phyloP scores from a whole-genome alignment of 2,797 vertebrate species.

The Phyllotis vaccarum region DNA sequence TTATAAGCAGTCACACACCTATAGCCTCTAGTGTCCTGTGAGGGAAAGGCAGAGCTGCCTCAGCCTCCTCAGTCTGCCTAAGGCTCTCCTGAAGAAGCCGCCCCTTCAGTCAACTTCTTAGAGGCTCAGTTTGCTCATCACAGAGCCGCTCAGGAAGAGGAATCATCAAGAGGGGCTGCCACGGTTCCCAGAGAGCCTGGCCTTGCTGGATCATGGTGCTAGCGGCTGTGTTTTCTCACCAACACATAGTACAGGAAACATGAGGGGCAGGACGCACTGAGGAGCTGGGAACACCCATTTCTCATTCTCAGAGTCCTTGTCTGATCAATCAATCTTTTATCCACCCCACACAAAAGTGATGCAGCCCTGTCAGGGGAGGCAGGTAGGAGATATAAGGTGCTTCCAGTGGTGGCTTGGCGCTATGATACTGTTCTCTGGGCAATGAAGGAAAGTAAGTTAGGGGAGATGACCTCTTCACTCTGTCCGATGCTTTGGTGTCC shows the following conservation, averaged over 20 bases:
- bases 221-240: not conserved
- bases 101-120: constrained; percentile 91
- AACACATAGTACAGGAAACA: not conserved
- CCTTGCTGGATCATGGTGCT: not conserved
- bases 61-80: not conserved
- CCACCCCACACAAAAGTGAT: not conserved
- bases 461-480: not conserved
- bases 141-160: constrained; percentile 83
- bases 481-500: not conserved
- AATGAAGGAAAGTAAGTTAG: not conserved
- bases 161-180: constrained; percentile 86
- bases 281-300: not conserved
- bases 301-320: not conserved
- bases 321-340: not conserved
- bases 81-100: constrained; percentile 19
- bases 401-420: not conserved
- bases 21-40: not conserved
- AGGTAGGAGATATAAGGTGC: not conserved
- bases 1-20: not conserved
- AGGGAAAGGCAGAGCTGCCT: not conserved
- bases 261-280: not conserved
- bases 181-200: constrained; percentile 20
- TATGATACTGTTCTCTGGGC: not conserved
- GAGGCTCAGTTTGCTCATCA: constrained; percentile 88
- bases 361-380: not conserved